A percentile compares a stretch with the other conserved stretches of the same genome.
phyloP scores from a whole-genome alignment of 2,113 vertebrate species.

The Zapus hudsonius region DNA sequence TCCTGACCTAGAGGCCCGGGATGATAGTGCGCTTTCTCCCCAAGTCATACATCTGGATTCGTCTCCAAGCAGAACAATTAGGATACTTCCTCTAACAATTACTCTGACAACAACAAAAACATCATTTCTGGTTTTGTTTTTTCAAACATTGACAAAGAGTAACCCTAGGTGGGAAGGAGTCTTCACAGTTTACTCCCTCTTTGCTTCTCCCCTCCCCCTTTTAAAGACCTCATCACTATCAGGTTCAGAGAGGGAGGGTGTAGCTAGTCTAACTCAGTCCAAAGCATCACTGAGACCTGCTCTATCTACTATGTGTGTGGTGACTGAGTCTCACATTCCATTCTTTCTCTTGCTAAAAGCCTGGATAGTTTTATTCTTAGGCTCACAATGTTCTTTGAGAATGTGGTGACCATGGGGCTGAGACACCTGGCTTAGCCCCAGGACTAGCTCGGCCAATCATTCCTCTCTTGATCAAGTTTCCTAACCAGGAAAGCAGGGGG shows the following conservation, averaged over 20 bases:
- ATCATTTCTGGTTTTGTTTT: background rate
- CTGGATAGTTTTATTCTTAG: background rate
- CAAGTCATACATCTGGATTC: background rate
- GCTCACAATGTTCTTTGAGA: background rate
- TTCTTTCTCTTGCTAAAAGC: background rate
- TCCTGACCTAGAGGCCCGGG: background rate
- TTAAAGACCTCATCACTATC: background rate
- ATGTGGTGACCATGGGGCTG: background rate
- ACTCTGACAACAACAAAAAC: background rate
- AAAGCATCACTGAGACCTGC: background rate
- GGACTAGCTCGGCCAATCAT: no score
- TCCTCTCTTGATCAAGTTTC: background rate
- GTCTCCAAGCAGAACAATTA: background rate
- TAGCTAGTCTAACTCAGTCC: background rate
- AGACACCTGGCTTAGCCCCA: background rate
- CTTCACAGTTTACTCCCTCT: background rate
- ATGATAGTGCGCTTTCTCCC: background rate
- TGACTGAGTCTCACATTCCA: background rate
- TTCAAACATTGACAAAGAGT: background rate
- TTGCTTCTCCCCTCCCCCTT: background rate
- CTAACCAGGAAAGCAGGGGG: background rate
- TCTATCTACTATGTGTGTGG: background rate
- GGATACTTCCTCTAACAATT: background rate
- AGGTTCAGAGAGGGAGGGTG: background rate
- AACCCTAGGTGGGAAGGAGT: no score